phyloP scores from a whole-genome alignment of 2,797 vertebrate genomes.

The Squalus acanthias region DNA sequence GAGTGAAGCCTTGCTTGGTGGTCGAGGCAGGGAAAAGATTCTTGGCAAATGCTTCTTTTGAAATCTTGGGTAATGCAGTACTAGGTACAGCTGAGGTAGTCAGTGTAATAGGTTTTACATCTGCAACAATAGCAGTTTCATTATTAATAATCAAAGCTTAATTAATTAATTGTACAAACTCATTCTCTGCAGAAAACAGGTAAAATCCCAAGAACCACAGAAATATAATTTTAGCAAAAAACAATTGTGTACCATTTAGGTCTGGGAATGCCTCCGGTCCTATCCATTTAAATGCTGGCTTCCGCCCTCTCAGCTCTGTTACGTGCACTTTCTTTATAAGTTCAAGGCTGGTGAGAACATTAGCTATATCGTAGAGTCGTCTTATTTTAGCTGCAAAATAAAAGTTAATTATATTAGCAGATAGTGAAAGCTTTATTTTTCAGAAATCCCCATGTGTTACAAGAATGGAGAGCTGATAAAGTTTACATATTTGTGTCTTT shows the following conservation, averaged over 20 bases:
- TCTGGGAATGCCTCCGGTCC: constrained; percentile 71
- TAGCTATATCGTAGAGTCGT: constrained; percentile 91
- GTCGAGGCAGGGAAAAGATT: constrained; percentile 77
- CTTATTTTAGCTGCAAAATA: constrained; percentile 81
- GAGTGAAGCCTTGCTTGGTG: constrained; percentile 74
- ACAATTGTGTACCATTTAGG: constrained; percentile 58
- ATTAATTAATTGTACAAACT: constrained; percentile 37
- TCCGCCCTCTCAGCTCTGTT: constrained; percentile 80
- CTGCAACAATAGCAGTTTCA: constrained; percentile 48
- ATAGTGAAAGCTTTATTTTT: neutral
- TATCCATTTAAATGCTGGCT: constrained; percentile 90
- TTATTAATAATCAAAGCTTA: neutral
- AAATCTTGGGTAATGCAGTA: constrained; percentile 52
- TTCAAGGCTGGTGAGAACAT: constrained; percentile 87
- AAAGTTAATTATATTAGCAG: constrained; percentile 10
- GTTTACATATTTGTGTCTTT: neutral
- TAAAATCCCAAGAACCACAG: constrained; percentile 30
- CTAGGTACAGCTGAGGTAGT: constrained; percentile 43
- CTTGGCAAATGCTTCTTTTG: constrained; percentile 81
- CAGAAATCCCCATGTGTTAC: neutral
- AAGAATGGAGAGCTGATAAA: neutral
- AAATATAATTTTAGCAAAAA: neutral
- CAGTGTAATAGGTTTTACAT: constrained; percentile 45
- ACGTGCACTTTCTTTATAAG: constrained; percentile 94
- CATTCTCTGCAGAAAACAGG: neutral